A percentile compares a stretch with the other conserved stretches of the same genome.
Conservation (phyloP, 2,888 invertebrate genomes). For the Ichneumon xanthorius region DNA sequence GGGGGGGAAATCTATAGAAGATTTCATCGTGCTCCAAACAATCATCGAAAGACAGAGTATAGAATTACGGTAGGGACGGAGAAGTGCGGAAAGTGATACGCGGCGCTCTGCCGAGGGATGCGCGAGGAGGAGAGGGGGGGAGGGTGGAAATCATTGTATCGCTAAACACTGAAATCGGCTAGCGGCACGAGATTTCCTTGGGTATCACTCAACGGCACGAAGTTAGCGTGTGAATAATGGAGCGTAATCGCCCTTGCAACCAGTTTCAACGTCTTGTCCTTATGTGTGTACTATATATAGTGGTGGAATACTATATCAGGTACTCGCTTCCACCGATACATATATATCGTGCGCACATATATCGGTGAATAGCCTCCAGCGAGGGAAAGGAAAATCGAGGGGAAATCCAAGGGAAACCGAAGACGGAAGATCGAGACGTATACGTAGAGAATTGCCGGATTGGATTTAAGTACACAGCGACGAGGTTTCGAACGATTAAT, state of each 20-base stretch:
- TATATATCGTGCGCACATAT: conserved; percentile 18
- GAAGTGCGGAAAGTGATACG: conserved; percentile 21
- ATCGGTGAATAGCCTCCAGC: conserved; percentile 40
- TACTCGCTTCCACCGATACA: conserved; percentile 4
- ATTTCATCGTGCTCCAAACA: conserved; percentile 61
- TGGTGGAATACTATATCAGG: conserved; percentile 38
- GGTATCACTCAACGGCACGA: conserved; percentile 78
- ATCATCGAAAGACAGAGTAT: conserved; percentile 39
- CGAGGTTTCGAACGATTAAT: conserved; percentile 81
- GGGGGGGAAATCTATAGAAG: conserved; percentile 40
- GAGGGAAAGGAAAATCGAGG: conserved; percentile 27
- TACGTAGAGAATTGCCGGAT: conserved; percentile 76
- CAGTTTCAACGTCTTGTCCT: conserved; percentile 72
- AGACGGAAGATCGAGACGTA: conserved; percentile 60
- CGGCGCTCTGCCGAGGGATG: not conserved
- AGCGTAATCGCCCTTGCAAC: conserved; percentile 81
- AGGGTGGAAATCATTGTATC: conserved; percentile 66
- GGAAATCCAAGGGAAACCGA: conserved; percentile 60
- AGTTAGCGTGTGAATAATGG: conserved; percentile 82
- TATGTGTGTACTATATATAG: conserved; percentile 67
- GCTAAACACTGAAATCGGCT: conserved; percentile 71
- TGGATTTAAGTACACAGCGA: conserved; percentile 82
- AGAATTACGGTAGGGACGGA: not conserved
- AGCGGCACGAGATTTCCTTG: conserved; percentile 63
- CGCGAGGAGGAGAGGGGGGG: not conserved